phyloP scores from a whole-genome alignment of 2,797 vertebrate genomes.

The Loris lydekkerianus region DNA sequence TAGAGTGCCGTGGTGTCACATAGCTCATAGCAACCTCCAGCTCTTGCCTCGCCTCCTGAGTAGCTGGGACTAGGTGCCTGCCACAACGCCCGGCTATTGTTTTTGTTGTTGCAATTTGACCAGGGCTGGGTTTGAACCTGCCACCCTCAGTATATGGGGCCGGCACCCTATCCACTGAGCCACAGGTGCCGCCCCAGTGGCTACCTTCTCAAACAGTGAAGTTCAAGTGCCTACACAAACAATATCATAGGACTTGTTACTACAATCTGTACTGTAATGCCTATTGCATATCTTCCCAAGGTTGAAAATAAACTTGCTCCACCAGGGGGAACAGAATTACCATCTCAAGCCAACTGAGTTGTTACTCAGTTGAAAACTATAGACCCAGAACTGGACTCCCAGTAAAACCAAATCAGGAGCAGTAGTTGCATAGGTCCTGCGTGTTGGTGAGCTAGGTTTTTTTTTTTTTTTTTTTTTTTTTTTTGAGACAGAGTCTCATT shows the following conservation, averaged over 20 bases:
- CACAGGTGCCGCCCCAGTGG: no score
- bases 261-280: not conserved
- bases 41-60: no score
- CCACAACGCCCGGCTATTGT: no score
- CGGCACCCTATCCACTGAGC: no score
- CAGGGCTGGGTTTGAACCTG: no score
- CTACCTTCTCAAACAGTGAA: not conserved
- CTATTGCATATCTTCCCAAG: not conserved
- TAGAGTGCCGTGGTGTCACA: no score
- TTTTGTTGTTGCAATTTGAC: no score
- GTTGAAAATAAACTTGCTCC: not conserved
- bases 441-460: not conserved
- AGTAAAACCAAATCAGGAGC: not conserved
- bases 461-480: no score
- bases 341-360: not conserved
- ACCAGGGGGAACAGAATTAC: not conserved
- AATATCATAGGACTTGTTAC: not conserved
- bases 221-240: not conserved
- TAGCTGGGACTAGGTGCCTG: no score
- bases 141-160: no score
- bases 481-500: no score
- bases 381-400: not conserved
- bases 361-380: conserved; percentile 6
- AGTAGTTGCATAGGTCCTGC: not conserved
- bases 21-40: no score